A percentile compares a stretch with the other conserved stretches of the same genome.
Conservation (phyloP, 2,888 invertebrate species). For the Reticulitermes lucifugus region DNA sequence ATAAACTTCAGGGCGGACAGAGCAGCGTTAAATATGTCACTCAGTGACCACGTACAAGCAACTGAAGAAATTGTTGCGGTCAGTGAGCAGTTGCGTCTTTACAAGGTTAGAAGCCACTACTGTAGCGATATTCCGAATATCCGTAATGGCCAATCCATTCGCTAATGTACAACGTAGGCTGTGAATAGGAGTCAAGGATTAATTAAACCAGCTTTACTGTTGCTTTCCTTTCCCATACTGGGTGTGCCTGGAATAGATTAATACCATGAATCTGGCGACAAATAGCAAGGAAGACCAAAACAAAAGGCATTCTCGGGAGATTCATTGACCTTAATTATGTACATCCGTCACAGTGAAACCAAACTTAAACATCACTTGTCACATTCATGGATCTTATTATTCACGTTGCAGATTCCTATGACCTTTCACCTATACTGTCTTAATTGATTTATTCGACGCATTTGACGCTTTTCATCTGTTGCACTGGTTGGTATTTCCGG, state of each 20-base stretch:
- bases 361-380: neutral
- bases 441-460: too few species aligned
- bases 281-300: neutral
- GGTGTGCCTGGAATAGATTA: neutral
- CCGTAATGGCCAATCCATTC: conserved; percentile 18
- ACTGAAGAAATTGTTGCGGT: neutral
- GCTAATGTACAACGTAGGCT: neutral
- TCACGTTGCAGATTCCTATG: neutral
- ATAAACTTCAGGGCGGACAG: too few species aligned
- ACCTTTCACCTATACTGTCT: too few species aligned
- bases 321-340: neutral
- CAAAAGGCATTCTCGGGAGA: neutral
- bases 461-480: too few species aligned
- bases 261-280: neutral
- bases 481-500: too few species aligned
- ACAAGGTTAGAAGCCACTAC: neutral
- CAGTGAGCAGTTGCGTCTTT: neutral
- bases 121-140: neutral
- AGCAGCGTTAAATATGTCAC: too few species aligned
- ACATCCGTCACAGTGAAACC: neutral
- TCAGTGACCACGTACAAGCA: too few species aligned
- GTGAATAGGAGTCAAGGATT: neutral
- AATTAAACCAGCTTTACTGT: neutral
- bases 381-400: neutral
- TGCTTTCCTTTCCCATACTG: neutral